phyloP scores from a whole-genome alignment of 2,888 invertebrate species.

The Calephelis perditalis region DNA sequence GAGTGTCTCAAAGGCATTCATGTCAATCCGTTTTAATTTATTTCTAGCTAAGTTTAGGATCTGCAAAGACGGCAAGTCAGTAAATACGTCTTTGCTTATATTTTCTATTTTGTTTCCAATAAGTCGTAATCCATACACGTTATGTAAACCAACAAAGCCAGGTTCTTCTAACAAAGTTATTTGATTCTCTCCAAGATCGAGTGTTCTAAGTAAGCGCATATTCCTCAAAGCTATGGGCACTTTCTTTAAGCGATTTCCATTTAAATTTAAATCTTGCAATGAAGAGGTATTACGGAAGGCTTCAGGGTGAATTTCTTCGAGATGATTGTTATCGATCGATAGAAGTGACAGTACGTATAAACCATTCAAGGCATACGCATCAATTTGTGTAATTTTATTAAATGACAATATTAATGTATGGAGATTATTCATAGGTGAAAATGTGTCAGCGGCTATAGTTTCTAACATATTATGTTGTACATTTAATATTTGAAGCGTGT shows the following conservation, averaged over 20 bases:
- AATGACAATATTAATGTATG: constrained; percentile 92
- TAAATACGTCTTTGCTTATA: constrained; percentile 87
- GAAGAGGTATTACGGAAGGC: constrained; percentile 95
- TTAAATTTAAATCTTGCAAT: constrained; percentile 92
- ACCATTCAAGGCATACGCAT: constrained; percentile 92
- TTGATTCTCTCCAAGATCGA: constrained; percentile 95
- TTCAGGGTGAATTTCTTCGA: constrained; percentile 90
- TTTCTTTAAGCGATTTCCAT: constrained; percentile 89
- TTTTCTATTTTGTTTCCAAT: constrained; percentile 93
- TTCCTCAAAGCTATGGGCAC: constrained; percentile 90
- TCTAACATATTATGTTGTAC: constrained; percentile 91
- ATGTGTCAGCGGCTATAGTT: constrained; percentile 91
- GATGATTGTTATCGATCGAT: constrained; percentile 90
- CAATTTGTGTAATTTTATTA: constrained; percentile 90
- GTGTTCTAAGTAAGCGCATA: constrained; percentile 90
- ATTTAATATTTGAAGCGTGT: constrained; percentile 91
- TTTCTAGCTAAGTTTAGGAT: constrained; percentile 94
- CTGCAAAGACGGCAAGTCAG: constrained; percentile 88
- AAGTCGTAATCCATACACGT: constrained; percentile 91
- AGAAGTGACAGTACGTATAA: constrained; percentile 91
- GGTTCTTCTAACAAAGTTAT: constrained; percentile 89
- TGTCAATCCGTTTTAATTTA: constrained; percentile 86
- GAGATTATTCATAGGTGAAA: constrained; percentile 93
- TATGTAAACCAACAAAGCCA: constrained; percentile 89
- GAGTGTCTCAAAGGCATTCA: constrained; percentile 88